A percentile compares a stretch with the other conserved stretches of the same genome.
Evolutionary conservation across 2,113 vertebrate species (phyloP).

Genomic region (Hucho hucho): DNA sequence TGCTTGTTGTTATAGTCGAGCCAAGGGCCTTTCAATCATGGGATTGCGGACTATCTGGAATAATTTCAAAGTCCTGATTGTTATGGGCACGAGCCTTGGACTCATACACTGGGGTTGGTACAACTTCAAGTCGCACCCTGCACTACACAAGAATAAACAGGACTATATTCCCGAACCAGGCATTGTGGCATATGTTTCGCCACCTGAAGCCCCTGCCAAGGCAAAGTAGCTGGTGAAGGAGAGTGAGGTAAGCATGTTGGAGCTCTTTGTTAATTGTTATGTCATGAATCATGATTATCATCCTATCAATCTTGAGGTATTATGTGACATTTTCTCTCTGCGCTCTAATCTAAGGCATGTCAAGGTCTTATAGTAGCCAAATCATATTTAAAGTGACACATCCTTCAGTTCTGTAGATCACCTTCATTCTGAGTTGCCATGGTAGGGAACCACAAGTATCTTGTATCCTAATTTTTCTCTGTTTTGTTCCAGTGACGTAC

Average conservation of each 20-base stretch:
- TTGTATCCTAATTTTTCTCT: background rate
- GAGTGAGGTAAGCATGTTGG: background rate
- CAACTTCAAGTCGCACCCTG: slow-evolving; percentile 75
- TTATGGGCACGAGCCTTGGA: slow-evolving; percentile 83
- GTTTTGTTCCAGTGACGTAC: background rate
- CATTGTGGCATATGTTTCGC: slow-evolving; percentile 68
- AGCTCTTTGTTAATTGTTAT: background rate
- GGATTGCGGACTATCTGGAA: slow-evolving; percentile 81
- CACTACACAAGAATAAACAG: slow-evolving; percentile 69
- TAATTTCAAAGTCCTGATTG: slow-evolving; percentile 84
- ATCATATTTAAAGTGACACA: no score
- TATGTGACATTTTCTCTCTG: background rate
- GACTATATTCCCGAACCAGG: slow-evolving; percentile 69
- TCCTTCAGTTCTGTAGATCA: no score
- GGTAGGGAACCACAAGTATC: background rate
- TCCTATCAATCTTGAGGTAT: background rate
- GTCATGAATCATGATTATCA: background rate
- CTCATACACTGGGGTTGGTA: slow-evolving; percentile 90
- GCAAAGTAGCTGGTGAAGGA: slow-evolving; percentile 31
- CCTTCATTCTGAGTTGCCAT: no score
- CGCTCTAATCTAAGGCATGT: background rate
- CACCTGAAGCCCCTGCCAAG: slow-evolving; percentile 43
- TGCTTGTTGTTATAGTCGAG: background rate
- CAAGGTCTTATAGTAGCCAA: no score
- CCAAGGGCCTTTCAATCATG: slow-evolving; percentile 65